These are phyloP conservation scores for Cebus imitator DNA, from an alignment of 2,113 vertebrate genomes.

Conservation along the genomic window DNA sequence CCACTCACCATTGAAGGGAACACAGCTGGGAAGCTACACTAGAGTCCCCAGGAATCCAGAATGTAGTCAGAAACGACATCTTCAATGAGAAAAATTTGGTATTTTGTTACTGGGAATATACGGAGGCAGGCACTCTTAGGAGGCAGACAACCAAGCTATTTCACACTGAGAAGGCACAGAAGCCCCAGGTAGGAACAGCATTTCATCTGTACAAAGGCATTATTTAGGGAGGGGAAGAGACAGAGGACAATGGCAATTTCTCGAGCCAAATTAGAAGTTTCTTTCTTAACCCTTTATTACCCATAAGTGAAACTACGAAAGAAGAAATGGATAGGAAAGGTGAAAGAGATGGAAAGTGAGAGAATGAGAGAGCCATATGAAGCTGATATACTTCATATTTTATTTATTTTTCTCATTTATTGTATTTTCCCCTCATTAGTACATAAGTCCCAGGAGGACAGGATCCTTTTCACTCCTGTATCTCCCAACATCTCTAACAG, in stretches of 20 bases:
- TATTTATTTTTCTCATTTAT: background rate
- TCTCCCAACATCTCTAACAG: background rate
- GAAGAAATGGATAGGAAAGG: background rate
- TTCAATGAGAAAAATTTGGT: conserved; percentile 7
- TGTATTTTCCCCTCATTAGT: background rate
- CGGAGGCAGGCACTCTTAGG: background rate
- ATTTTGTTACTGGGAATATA: conserved; percentile 30
- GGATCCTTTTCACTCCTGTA: background rate
- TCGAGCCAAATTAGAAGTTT: conserved; percentile 23
- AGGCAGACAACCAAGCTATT: conserved; percentile 24
- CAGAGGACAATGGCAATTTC: background rate
- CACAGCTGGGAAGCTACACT: conserved; percentile 24
- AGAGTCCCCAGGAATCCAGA: conserved; percentile 47
- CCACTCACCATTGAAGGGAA: conserved; percentile 61
- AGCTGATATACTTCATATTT: background rate
- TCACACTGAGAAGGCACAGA: conserved; percentile 16
- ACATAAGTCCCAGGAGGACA: background rate
- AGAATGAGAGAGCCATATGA: background rate
- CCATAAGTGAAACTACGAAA: background rate
- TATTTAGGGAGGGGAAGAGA: background rate
- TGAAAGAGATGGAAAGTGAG: background rate
- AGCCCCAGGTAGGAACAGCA: background rate
- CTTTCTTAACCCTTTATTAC: conserved; percentile 24
- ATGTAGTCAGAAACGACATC: conserved; percentile 52
- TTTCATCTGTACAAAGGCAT: conserved; percentile 1